These are phyloP conservation scores for Eurypyga helias DNA, from an alignment of 2,113 vertebrate genomes.

Conservation along the genomic window DNA sequence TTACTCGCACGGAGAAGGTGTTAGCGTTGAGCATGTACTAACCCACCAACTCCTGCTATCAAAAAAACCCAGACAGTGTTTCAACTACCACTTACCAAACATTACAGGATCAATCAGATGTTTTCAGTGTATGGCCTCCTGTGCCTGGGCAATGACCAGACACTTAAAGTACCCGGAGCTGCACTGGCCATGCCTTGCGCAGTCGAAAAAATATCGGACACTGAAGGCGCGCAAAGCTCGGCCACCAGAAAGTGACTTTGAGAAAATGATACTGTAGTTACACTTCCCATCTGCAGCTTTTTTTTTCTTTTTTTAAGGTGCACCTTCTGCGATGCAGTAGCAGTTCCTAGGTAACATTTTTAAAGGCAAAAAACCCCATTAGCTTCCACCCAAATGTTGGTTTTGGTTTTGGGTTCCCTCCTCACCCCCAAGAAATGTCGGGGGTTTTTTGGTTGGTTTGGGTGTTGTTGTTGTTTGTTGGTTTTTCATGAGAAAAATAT, in stretches of 20 bases:
- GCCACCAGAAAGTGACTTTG: neutral
- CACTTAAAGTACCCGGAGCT: neutral
- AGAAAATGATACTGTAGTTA: neutral
- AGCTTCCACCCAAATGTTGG: neutral
- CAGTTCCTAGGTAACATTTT: neutral
- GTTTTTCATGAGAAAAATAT: neutral
- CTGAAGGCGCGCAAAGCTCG: neutral
- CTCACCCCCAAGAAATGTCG: neutral
- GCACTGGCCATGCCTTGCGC: neutral
- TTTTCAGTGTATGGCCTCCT: neutral
- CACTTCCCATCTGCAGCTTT: neutral
- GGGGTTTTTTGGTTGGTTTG: neutral
- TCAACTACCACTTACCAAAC: neutral
- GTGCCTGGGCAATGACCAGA: neutral
- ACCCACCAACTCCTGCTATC: neutral
- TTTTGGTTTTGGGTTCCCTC: too few species aligned
- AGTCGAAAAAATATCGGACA: neutral
- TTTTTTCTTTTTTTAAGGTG: too few species aligned
- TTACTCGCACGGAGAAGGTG: neutral
- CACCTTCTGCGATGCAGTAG: neutral
- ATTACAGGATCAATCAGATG: neutral
- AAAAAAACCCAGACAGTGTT: neutral
- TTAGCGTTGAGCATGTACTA: neutral
- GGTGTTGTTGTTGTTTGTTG: too few species aligned
- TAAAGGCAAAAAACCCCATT: neutral